Conservation (phyloP, 2,888 invertebrate species). For the Morinoia aosen region DNA sequence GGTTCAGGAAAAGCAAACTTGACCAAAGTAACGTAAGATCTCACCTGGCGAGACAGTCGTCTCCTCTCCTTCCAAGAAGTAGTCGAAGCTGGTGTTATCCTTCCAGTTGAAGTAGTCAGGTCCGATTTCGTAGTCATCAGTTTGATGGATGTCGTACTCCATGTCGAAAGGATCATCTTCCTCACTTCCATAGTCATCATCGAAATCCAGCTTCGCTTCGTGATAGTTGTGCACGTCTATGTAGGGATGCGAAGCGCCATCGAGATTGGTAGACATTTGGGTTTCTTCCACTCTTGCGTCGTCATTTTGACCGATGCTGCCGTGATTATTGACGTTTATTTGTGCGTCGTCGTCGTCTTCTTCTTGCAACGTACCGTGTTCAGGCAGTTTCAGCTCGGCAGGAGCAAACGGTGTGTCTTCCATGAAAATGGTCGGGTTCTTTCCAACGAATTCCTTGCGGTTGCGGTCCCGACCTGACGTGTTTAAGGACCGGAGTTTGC, state of each 20-base stretch:
- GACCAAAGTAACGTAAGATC: background rate
- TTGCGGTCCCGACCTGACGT: background rate
- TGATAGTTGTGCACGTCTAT: slow-evolving; percentile 42
- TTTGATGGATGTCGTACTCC: slow-evolving; percentile 17
- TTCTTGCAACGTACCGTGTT: background rate
- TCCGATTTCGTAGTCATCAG: slow-evolving; percentile 41
- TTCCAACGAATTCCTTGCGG: background rate
- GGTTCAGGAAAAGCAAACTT: background rate
- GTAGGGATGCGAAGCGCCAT: background rate
- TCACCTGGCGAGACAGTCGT: slow-evolving; percentile 12
- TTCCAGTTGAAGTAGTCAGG: slow-evolving; percentile 50
- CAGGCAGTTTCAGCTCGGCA: background rate
- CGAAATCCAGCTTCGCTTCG: slow-evolving; percentile 40
- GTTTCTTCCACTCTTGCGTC: no score
- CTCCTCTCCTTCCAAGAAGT: slow-evolving; percentile 31
- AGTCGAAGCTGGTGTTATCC: slow-evolving; percentile 39
- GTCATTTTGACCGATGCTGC: background rate
- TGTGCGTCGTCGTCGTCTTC: background rate
- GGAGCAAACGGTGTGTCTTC: background rate
- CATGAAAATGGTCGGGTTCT: slow-evolving; percentile 7
- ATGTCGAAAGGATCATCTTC: background rate
- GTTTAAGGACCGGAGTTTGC: background rate
- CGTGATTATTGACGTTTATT: background rate
- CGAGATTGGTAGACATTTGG: background rate
- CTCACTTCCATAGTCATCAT: slow-evolving; percentile 17